Evolutionary conservation across 1,140 invertebrate species (phyloP).

Genomic region (Ceratosolen solmsi): DNA sequence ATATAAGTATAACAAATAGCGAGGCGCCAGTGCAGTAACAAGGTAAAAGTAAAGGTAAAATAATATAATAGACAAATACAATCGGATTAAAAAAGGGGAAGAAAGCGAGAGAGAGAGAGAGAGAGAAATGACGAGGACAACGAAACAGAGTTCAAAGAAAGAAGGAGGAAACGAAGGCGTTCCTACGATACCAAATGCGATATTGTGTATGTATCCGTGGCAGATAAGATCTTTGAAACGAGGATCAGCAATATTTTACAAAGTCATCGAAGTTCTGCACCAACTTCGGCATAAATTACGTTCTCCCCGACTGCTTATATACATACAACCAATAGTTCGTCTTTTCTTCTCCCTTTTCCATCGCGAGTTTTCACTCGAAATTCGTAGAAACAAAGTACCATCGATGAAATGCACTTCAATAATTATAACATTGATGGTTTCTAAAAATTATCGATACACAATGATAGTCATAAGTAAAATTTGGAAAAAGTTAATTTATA

Average conservation of each 20-base stretch:
- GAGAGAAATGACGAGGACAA: constrained; percentile 8
- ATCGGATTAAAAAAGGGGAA: background rate
- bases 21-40: background rate
- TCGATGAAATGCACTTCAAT: too few species aligned
- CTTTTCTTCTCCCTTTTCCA: constrained; percentile 5
- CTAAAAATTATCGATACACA: too few species aligned
- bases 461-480: too few species aligned
- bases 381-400: background rate
- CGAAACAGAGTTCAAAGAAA: constrained; percentile 47
- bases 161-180: constrained; percentile 59
- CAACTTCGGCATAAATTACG: constrained; percentile 69
- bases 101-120: background rate
- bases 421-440: too few species aligned
- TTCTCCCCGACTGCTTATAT: constrained; percentile 25
- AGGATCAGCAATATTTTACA: constrained; percentile 69
- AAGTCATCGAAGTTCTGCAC: constrained; percentile 70
- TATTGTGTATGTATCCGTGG: constrained; percentile 53
- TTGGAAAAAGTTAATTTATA: too few species aligned
- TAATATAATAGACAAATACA: constrained; percentile 24
- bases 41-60: constrained; percentile 7
- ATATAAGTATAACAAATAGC: background rate
- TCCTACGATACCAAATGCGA: constrained; percentile 57
- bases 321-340: background rate
- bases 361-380: constrained; percentile 12
- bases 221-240: constrained; percentile 65